phyloP scores from a whole-genome alignment of 1,140 invertebrate genomes.

The Phocides pigmalion region DNA sequence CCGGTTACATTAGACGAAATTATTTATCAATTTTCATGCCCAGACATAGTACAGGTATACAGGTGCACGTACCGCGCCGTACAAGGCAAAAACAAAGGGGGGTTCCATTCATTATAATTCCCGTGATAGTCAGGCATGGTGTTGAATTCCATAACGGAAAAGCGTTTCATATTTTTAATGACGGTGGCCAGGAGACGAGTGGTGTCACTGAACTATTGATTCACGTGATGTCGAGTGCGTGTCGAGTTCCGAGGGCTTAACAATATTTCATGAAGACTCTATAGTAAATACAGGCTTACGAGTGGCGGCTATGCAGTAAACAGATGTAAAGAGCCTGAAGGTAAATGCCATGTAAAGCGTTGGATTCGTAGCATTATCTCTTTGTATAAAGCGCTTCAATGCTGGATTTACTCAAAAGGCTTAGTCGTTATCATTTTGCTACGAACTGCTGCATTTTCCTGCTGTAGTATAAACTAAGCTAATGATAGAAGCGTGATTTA shows the following conservation, averaged over 20 bases:
- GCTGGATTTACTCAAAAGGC: neutral
- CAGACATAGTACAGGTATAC: neutral
- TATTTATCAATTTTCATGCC: neutral
- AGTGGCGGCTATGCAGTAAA: neutral
- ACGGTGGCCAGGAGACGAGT: conserved; percentile 28
- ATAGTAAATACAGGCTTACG: neutral
- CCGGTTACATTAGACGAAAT: too few species aligned
- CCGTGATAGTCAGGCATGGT: conserved; percentile 13
- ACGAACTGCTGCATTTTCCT: too few species aligned
- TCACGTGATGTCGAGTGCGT: conserved; percentile 2
- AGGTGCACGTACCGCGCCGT: too few species aligned
- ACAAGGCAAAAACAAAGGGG: conserved; percentile 18
- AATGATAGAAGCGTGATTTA: too few species aligned
- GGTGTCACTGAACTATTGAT: conserved; percentile 41
- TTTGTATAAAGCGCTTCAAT: neutral
- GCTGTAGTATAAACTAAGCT: too few species aligned
- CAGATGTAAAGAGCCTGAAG: neutral
- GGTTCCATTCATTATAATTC: conserved; percentile 28
- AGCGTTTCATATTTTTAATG: conserved; percentile 27
- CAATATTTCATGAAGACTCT: conserved; percentile 13
- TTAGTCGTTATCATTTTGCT: too few species aligned
- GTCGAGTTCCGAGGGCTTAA: neutral
- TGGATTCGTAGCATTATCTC: neutral
- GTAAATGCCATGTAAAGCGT: neutral
- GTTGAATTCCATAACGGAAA: conserved; percentile 24